Evolutionary conservation across 2,888 invertebrate genomes (phyloP).

Genomic region (Ectemnius lituratus): DNA sequence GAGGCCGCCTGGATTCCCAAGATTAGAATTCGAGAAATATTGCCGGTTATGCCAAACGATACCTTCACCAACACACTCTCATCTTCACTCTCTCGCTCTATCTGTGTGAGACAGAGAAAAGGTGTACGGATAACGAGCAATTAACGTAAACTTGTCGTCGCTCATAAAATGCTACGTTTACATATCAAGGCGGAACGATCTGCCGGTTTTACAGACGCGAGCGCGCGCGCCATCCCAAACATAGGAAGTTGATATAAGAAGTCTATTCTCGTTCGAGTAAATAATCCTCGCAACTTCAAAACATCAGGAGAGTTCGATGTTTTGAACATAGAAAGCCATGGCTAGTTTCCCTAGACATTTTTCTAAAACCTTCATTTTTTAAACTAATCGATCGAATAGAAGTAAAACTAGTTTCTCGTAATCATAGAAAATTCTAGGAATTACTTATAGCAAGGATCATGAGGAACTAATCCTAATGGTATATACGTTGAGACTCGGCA

Average conservation of each 20-base stretch:
- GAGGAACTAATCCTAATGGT: no score
- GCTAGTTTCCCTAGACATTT: no score
- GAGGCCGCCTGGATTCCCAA: neutral
- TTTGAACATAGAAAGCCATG: slow-evolving; percentile 14
- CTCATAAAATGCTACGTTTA: slow-evolving; percentile 59
- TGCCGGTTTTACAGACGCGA: slow-evolving; percentile 46
- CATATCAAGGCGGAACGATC: slow-evolving; percentile 56
- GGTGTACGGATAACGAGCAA: slow-evolving; percentile 48
- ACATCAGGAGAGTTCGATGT: neutral
- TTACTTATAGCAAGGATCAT: no score
- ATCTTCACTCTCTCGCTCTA: no score
- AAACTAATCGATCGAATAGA: no score
- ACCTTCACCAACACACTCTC: neutral
- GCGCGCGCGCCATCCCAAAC: slow-evolving; percentile 62
- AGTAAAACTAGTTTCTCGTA: no score
- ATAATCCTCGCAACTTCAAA: slow-evolving; percentile 63
- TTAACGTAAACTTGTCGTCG: slow-evolving; percentile 63
- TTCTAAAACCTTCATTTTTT: no score
- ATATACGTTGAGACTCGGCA: no score
- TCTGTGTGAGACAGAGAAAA: slow-evolving; percentile 1
- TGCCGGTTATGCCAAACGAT: neutral
- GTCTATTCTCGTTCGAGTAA: slow-evolving; percentile 72
- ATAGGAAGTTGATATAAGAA: slow-evolving; percentile 75
- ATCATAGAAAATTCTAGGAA: no score
- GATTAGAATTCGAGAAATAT: slow-evolving; percentile 8